Evolutionary conservation across 2,888 invertebrate species (phyloP).

Genomic region (Abrostola tripartita): DNA sequence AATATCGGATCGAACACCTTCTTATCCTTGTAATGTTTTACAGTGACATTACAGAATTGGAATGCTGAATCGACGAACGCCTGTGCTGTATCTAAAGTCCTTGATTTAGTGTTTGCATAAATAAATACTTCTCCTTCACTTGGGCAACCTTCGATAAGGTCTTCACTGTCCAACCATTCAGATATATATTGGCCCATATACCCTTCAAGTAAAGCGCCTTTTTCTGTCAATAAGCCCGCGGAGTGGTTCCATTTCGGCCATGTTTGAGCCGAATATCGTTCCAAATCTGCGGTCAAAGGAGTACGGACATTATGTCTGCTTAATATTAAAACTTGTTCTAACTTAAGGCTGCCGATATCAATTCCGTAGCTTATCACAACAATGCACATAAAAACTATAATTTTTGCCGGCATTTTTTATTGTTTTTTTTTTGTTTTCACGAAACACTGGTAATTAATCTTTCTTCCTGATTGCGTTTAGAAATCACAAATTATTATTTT

Average conservation of each 20-base stretch:
- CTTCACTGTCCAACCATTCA: slow-evolving; percentile 67
- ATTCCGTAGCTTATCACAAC: slow-evolving; percentile 34
- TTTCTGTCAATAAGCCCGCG: slow-evolving; percentile 70
- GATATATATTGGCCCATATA: slow-evolving; percentile 74
- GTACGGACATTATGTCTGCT: slow-evolving; percentile 77
- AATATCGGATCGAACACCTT: slow-evolving; percentile 71
- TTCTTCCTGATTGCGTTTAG: slow-evolving; percentile 1
- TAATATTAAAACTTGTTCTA: slow-evolving; percentile 71
- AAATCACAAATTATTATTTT: slow-evolving; percentile 1
- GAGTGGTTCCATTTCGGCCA: slow-evolving; percentile 71
- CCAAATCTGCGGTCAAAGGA: slow-evolving; percentile 66
- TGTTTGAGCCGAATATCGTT: slow-evolving; percentile 61
- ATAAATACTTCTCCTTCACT: slow-evolving; percentile 61
- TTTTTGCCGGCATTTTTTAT: slow-evolving; percentile 33
- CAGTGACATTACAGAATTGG: slow-evolving; percentile 65
- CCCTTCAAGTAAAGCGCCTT: slow-evolving; percentile 73
- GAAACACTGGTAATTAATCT: slow-evolving; percentile 12
- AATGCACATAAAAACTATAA: slow-evolving; percentile 18
- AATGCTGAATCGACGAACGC: slow-evolving; percentile 73
- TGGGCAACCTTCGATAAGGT: slow-evolving; percentile 69
- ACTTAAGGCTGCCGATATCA: slow-evolving; percentile 34
- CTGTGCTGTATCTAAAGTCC: slow-evolving; percentile 73
- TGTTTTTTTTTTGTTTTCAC: slow-evolving; percentile 1
- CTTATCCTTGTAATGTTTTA: slow-evolving; percentile 61
- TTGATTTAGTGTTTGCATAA: slow-evolving; percentile 72